A percentile compares a stretch with the other conserved stretches of the same genome.
Conservation (phyloP, 1,140 invertebrate species). For the Caenorhabditis latens region DNA sequence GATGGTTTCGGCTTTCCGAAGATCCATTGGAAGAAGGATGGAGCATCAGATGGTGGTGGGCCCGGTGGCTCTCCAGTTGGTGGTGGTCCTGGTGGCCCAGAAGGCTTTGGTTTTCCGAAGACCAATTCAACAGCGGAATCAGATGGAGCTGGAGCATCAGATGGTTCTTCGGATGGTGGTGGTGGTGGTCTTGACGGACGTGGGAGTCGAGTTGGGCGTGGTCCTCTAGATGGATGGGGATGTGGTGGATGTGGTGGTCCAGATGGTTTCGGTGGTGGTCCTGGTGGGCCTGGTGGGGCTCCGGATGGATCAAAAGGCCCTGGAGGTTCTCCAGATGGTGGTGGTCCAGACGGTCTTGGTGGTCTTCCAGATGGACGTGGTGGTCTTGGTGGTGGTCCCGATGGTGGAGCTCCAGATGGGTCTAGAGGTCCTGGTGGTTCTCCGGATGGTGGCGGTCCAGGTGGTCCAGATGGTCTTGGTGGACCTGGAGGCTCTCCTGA, state of each 20-base stretch:
- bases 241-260: neutral
- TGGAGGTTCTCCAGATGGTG: too few relatives aligned
- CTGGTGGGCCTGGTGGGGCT: neutral
- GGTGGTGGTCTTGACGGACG: neutral
- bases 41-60: slow-evolving; percentile 10
- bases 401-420: neutral
- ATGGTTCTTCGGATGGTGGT: neutral
- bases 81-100: slow-evolving; percentile 2
- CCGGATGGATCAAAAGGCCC: too few relatives aligned
- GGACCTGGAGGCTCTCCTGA: neutral
- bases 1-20: slow-evolving; percentile 2
- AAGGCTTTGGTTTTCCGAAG: too few relatives aligned
- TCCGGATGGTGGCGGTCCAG: neutral
- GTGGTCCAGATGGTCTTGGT: neutral
- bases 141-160: neutral
- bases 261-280: neutral
- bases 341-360: neutral
- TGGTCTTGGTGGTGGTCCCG: neutral
- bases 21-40: neutral
- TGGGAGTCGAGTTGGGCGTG: too few relatives aligned
- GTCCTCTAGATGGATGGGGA: neutral
- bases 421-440: neutral
- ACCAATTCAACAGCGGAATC: neutral
- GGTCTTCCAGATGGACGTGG: neutral
- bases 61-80: slow-evolving; percentile 7